A percentile compares a stretch with the other conserved stretches of the same genome.
Evolutionary conservation across 2,888 invertebrate genomes (phyloP).

Genomic region (Amphiduros pacificus): DNA sequence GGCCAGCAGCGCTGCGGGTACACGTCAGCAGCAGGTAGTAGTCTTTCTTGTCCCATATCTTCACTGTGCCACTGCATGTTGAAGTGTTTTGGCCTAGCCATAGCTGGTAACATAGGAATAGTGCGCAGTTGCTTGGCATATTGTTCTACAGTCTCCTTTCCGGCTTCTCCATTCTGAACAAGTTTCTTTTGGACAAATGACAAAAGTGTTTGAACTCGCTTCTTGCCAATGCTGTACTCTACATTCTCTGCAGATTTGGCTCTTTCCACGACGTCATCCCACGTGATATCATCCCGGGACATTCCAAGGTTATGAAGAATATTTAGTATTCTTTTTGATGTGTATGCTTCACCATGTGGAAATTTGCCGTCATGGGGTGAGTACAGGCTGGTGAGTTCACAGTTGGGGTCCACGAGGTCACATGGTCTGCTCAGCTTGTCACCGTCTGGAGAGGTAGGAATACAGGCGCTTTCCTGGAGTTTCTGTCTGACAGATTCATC

Average conservation of each 20-base stretch:
- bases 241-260: slow-evolving; percentile 13
- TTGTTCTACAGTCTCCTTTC: neutral
- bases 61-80: slow-evolving; percentile 28
- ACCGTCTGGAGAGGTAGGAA: slow-evolving; percentile 37
- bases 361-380: slow-evolving; percentile 36
- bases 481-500: slow-evolving; percentile 33
- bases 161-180: neutral
- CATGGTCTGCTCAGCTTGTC: slow-evolving; percentile 28
- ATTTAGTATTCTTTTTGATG: slow-evolving; percentile 11
- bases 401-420: slow-evolving; percentile 37
- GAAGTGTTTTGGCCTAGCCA: slow-evolving; percentile 25
- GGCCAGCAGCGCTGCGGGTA: slow-evolving; percentile 22
- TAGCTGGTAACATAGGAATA: slow-evolving; percentile 26
- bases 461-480: slow-evolving; percentile 29
- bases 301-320: slow-evolving; percentile 29
- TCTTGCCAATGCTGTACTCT: slow-evolving; percentile 6
- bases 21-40: slow-evolving; percentile 22
- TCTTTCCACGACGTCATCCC: slow-evolving; percentile 30
- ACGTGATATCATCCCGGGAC: slow-evolving; percentile 24
- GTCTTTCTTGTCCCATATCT: slow-evolving; percentile 4
- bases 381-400: slow-evolving; percentile 33
- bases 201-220: slow-evolving; percentile 9
- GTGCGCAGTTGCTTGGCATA: slow-evolving; percentile 2
- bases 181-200: slow-evolving; percentile 14
- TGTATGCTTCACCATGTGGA: slow-evolving; percentile 28